A percentile compares a stretch with the other conserved stretches of the same genome.
phyloP scores from a whole-genome alignment of 2,113 vertebrate species.

The Gymnorhina tibicen region DNA sequence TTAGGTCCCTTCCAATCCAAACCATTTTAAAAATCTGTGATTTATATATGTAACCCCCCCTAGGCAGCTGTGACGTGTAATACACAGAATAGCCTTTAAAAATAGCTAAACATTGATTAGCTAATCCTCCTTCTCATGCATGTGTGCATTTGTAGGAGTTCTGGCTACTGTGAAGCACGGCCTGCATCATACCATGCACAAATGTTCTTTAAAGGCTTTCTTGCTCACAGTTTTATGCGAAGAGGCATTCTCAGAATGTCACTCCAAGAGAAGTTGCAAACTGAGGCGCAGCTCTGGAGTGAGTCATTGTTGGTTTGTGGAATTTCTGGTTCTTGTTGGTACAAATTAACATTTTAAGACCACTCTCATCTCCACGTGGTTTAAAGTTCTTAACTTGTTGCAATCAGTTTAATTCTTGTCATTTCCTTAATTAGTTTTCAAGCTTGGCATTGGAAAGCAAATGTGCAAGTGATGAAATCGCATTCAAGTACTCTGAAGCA shows the following conservation, averaged over 20 bases:
- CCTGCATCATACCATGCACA: not conserved
- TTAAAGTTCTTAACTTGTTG: conserved; percentile 18
- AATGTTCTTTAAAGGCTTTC: not conserved
- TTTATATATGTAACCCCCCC: not conserved
- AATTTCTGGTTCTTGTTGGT: not conserved
- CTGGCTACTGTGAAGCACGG: not conserved
- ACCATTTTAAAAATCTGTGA: not conserved
- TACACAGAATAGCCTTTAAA: not conserved
- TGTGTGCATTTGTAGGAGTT: not conserved
- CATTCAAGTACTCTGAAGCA: not conserved
- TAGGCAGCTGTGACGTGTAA: not conserved
- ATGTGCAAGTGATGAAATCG: not conserved
- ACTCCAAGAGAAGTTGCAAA: not conserved
- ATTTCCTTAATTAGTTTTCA: conserved; percentile 26
- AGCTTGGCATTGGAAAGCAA: not conserved
- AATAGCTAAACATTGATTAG: not conserved
- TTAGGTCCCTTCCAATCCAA: not conserved
- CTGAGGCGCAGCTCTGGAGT: not conserved
- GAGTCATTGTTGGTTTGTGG: not conserved
- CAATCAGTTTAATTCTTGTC: conserved; percentile 23
- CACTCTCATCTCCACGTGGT: not conserved
- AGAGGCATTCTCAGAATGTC: not conserved
- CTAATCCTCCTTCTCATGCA: not conserved
- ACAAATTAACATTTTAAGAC: not conserved
- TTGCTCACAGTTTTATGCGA: not conserved